These are phyloP conservation scores for Glaucomys volans DNA, from an alignment of 2,113 vertebrate genomes.

Conservation along the genomic window DNA sequence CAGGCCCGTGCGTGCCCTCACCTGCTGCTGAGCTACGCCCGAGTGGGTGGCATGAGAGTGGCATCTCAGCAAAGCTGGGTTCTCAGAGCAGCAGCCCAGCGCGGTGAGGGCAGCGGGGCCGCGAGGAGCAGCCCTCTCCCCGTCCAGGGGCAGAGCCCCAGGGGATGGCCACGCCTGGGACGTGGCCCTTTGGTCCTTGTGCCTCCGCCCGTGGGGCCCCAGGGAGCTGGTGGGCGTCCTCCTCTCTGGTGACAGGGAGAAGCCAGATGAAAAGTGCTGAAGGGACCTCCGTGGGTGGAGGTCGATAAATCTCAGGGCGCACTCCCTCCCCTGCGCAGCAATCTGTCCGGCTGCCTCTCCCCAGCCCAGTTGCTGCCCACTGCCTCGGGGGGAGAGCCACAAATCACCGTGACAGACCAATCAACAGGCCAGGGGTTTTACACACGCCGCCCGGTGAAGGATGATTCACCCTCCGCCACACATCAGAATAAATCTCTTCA, in stretches of 20 bases:
- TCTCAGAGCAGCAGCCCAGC: accelerated
- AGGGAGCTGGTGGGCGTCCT: neutral
- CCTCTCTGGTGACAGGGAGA: conserved; percentile 68
- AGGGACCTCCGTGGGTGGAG: conserved; percentile 62
- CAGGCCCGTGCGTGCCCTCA: neutral
- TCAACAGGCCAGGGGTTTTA: conserved; percentile 87
- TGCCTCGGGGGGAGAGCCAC: conserved; percentile 87
- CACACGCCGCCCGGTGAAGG: conserved; percentile 83
- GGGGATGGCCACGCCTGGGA: neutral
- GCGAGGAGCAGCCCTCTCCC: too few species aligned
- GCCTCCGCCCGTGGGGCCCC: conserved; percentile 59
- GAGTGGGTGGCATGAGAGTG: accelerated
- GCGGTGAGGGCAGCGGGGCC: neutral
- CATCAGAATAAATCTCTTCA: conserved; percentile 87
- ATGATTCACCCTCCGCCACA: conserved; percentile 83
- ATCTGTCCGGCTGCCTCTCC: conserved; percentile 72
- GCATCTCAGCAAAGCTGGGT: neutral
- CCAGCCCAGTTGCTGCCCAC: conserved; percentile 82
- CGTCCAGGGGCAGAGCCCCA: neutral
- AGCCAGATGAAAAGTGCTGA: conserved; percentile 83
- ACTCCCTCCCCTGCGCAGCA: conserved; percentile 31
- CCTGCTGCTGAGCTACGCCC: neutral
- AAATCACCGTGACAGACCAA: conserved; percentile 95
- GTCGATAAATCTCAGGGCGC: conserved; percentile 84
- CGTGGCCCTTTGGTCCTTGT: neutral